Base-by-base conservation (phyloP, 2,797 vertebrate genomes). In the Phrynocephalus vlangalii region DNA sequence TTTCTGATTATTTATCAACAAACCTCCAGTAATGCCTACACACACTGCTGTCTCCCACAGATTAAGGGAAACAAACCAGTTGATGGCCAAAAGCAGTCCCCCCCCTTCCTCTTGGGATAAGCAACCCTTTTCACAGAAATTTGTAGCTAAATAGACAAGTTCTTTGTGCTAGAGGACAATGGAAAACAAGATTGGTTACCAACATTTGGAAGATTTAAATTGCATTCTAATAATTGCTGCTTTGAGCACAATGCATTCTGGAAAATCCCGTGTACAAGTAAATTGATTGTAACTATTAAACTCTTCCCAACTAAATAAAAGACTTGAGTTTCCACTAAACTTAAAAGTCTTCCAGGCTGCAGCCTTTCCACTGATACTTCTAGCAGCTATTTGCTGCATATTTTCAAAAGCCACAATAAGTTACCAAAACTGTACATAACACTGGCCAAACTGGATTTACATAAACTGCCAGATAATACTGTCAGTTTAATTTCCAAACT, bases 271-370 rank as follows among this genome's bases (percentile, higher is more conserved):
- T 5, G 18, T 63, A 63, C 80, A 86, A 89, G 85, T 72, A 72
- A 76, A 82, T 89, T 89, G 82, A 72, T 71, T 89, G 63, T 77
- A 60, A 71, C 73, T 76, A 82, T 83, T 83, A 22, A 77, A 44
- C 50, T 78, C 70, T 78, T 15, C 66, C 20, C 70, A 20, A 82
- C 1, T 26, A 50, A 92, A 82, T 26, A 50, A 92, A 82, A 70
- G n/a, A 63, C 26, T 67, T 83, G 38, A 63, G 15, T 78, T 78
- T 78, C 18, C 44, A 44, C 20, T 72, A 76, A 48, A 50, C 10
- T 11, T 13, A 52, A 78, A 78, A 50, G 28, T 28, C 26, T 28
- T 44, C 50, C 50, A 56, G 15, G 50, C n/a, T 30, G 6, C n/a
- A n/a, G n/a, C n/a, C 9, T 79, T 77, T 85, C 38, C 56, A 63